A percentile compares a stretch with the other conserved stretches of the same genome.
Conservation (phyloP, 2,113 vertebrate genomes). For the Crotalus tigris region DNA sequence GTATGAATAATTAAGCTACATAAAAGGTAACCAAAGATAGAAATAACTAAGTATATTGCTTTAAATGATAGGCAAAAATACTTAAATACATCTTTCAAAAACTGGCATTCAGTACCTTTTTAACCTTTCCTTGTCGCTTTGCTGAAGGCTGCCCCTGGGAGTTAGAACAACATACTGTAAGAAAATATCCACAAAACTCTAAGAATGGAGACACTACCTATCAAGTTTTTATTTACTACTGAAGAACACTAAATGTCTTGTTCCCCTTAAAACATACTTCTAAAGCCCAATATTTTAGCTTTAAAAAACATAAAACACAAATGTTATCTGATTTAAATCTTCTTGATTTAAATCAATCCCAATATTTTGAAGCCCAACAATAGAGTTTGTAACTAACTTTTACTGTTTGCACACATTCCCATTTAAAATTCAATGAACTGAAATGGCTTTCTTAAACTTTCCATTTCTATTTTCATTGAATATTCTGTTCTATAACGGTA, state of each 20-base stretch:
- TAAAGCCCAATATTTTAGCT: conserved; percentile 54
- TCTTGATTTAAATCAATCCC: conserved; percentile 8
- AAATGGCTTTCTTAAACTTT: conserved; percentile 2
- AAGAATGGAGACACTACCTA: conserved; percentile 77
- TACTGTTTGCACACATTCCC: neutral
- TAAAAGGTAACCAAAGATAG: conserved; percentile 52
- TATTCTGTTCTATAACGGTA: conserved; percentile 17
- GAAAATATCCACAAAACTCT: conserved; percentile 86
- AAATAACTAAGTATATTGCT: conserved; percentile 65
- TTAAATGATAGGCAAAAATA: conserved; percentile 68
- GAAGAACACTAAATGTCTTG: conserved; percentile 42
- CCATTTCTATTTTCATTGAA: neutral
- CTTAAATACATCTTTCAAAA: conserved; percentile 75
- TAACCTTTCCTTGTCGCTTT: conserved; percentile 99
- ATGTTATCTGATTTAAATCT: conserved; percentile 39
- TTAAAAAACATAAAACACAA: conserved; percentile 38
- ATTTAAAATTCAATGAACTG: conserved; percentile 12
- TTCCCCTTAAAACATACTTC: conserved; percentile 57
- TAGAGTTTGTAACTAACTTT: neutral
- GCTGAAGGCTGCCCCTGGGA: conserved; percentile 99
- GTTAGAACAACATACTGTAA: conserved; percentile 99
- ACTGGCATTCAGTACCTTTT: conserved; percentile 99
- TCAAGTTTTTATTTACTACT: conserved; percentile 41
- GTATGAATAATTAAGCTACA: conserved; percentile 38
- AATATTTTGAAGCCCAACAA: neutral